A percentile compares a stretch with the other conserved stretches of the same genome.
phyloP scores from a whole-genome alignment of 2,888 invertebrate species.

The Melangyna quadrimaculata region DNA sequence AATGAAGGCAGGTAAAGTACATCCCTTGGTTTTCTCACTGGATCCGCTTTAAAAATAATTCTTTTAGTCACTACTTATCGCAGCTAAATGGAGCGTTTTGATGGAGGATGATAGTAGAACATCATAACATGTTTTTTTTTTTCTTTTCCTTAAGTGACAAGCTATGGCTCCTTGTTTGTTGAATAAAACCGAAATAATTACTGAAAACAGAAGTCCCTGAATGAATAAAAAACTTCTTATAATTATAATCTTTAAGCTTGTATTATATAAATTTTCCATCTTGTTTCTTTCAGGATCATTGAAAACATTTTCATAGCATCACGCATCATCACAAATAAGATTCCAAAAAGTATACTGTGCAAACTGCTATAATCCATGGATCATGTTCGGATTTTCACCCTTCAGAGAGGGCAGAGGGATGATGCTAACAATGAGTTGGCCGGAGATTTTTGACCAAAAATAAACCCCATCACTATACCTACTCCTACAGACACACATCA shows the following conservation, averaged over 20 bases:
- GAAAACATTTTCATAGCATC: background rate
- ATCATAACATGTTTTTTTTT: too few species aligned
- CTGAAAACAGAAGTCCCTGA: background rate
- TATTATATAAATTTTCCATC: background rate
- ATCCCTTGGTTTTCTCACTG: too few species aligned
- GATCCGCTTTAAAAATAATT: too few species aligned
- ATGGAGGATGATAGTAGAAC: too few species aligned
- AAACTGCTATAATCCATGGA: constrained; percentile 40
- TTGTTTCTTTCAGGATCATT: background rate
- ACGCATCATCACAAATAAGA: background rate
- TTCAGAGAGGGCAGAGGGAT: too few species aligned
- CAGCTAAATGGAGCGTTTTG: too few species aligned
- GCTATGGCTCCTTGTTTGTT: background rate
- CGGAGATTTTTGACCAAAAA: background rate
- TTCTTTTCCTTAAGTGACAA: too few species aligned
- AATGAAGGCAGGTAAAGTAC: too few species aligned
- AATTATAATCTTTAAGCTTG: background rate
- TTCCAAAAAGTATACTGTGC: background rate
- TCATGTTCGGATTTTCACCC: constrained; percentile 31
- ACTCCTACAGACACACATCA: background rate
- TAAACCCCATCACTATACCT: background rate
- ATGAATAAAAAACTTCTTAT: background rate
- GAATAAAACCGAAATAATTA: background rate
- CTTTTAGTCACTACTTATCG: too few species aligned
- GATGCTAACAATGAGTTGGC: constrained; percentile 13